phyloP scores from a whole-genome alignment of 2,113 vertebrate species.

The Otocyon megalotis region DNA sequence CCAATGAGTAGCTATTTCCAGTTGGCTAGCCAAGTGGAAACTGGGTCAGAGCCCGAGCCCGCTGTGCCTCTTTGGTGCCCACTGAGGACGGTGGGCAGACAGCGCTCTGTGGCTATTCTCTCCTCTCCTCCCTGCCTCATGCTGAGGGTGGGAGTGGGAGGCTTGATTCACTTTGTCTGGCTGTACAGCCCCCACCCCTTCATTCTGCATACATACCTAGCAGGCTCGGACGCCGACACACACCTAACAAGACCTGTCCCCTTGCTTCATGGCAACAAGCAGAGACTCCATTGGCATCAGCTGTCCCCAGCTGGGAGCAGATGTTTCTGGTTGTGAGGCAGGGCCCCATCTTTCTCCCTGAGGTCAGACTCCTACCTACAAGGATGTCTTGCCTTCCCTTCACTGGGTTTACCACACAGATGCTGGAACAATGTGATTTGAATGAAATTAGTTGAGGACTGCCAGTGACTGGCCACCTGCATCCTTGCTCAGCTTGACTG shows the following conservation, averaged over 20 bases:
- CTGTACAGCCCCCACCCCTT: accelerated
- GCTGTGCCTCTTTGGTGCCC: background rate
- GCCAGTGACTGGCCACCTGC: background rate
- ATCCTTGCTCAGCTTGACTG: background rate
- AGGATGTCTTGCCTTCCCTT: background rate
- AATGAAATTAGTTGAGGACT: background rate
- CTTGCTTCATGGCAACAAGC: background rate
- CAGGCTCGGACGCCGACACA: background rate
- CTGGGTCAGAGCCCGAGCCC: constrained; percentile 37
- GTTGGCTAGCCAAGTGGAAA: constrained; percentile 54
- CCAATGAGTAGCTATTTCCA: constrained; percentile 70
- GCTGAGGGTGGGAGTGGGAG: accelerated
- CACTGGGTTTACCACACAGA: background rate
- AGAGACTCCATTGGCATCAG: background rate
- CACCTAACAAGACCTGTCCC: background rate
- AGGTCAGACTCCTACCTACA: background rate
- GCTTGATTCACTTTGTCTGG: background rate
- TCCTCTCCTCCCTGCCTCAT: background rate
- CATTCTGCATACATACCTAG: accelerated
- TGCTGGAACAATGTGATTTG: background rate
- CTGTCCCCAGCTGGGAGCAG: background rate
- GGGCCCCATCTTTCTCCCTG: background rate
- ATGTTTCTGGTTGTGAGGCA: background rate
- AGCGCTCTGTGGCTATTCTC: accelerated
- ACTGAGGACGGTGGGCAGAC: background rate